Conservation (phyloP, 2,888 invertebrate genomes). For the Lypha dubia region DNA sequence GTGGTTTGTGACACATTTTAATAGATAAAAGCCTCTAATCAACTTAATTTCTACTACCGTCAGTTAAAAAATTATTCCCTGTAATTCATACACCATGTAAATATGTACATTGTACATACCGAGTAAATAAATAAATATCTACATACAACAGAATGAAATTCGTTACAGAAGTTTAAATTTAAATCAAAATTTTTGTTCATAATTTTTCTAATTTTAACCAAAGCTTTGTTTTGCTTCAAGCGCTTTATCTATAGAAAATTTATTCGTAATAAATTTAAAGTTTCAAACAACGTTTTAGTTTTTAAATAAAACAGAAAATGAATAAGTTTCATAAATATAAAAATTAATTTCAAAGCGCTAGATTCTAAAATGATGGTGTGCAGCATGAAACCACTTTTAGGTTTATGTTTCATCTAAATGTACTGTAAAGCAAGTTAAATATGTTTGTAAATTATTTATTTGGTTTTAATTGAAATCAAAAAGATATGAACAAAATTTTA, state of each 20-base stretch:
- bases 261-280: slow-evolving; percentile 1
- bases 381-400: slow-evolving; percentile 45
- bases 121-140: no score
- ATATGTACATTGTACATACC: not conserved
- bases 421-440: slow-evolving; percentile 34
- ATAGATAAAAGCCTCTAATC: slow-evolving; percentile 10
- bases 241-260: not conserved
- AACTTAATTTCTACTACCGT: slow-evolving; percentile 8
- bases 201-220: no score
- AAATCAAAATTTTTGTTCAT: no score
- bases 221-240: not conserved
- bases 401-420: slow-evolving; percentile 29
- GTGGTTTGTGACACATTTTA: no score
- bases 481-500: slow-evolving; percentile 38
- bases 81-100: not conserved
- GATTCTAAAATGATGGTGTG: slow-evolving; percentile 21
- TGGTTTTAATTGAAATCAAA: slow-evolving; percentile 55
- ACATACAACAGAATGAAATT: not conserved
- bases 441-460: slow-evolving; percentile 50
- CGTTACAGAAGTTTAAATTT: slow-evolving; percentile 14
- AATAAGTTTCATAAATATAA: not conserved
- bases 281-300: not conserved
- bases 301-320: not conserved
- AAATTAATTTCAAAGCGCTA: not conserved
- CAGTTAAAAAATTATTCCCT: not conserved